Conservation (phyloP, 1,140 invertebrate species). For the Meloidogyne chitwoodi region DNA sequence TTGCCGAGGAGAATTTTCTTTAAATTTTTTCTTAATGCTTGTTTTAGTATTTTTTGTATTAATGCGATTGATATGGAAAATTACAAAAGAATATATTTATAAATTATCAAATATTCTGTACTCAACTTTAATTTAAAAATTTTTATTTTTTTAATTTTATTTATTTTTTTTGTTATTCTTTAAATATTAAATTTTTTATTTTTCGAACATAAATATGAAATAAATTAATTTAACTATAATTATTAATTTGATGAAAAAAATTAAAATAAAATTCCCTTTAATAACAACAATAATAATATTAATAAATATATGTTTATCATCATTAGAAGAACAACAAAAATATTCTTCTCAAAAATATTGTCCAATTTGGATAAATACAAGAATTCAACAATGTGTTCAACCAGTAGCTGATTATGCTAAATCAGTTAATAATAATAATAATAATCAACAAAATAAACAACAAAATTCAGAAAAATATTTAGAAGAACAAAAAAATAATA, state of each 20-base stretch:
- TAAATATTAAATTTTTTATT: no score
- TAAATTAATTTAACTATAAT: no score
- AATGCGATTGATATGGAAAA: no score
- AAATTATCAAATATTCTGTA: no score
- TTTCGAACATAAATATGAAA: no score
- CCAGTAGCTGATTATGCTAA: conserved; percentile 59
- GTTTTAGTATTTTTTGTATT: no score
- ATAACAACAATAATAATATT: background rate
- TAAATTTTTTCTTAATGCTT: no score
- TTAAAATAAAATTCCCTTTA: background rate
- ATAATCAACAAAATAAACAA: conserved; percentile 36
- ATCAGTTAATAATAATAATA: conserved; percentile 54
- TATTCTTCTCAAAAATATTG: conserved; percentile 22
- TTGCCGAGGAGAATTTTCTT: no score
- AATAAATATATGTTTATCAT: background rate
- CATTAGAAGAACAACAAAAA: background rate
- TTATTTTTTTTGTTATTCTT: no score
- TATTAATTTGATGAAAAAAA: background rate
- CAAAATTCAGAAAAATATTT: background rate
- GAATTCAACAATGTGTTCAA: conserved; percentile 54
- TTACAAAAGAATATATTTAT: no score
- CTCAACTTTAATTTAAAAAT: no score
- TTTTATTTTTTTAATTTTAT: no score
- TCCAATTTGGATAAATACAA: conserved; percentile 42
- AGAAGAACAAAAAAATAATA: background rate